Base-by-base conservation (phyloP, 2,113 vertebrate genomes). In the Theristicus caerulescens region DNA sequence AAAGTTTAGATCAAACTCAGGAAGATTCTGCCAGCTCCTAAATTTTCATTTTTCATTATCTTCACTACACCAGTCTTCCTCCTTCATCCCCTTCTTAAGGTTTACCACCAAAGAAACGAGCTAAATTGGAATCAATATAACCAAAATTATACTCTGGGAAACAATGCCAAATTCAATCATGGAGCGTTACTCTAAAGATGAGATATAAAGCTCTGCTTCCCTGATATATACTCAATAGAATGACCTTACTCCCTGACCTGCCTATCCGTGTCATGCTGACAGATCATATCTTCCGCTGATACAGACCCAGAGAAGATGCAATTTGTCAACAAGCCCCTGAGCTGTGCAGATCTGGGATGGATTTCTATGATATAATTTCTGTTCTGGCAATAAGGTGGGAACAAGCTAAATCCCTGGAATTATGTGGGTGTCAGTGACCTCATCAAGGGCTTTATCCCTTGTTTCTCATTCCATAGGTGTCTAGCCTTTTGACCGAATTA, bases 261-360 rank as follows among this genome's bases (percentile, higher is more conserved):
- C 74, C 67, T 91, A 86, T 87, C 81, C 4, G 0, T 96, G 95
- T 84, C 91, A 89, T 0, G 1, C 61, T 93, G 93, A 94, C 83
- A 91, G 89, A 94, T 95, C 83, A 64, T 72, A 82, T 95, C 89
- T 89, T 62, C 61, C n/a, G 5, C 58, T 92, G 67, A 85, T 42
- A 42, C 82, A 77, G 54, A 72, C 40, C n/a, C 9, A 7, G 1
- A 3, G 69, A 90, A 91, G 52, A 24, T 49, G 36, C 66, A 78
- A 86, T 95, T 91, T 95, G 88, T 94, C 94, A 93, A 89, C 88
- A 94, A 79, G 44, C 61, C 47, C 61, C 83, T 69, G 52, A 64
- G 52, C 66, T 91, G 26, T 57, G 36, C 32, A 67, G 52, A 71
- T 64, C 17, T 72, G 16, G 76, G 34, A 81, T 74, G 57, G 65